Percentiles rank a stretch among this genome's conserved stretches.
Evolutionary conservation across 2,113 vertebrate species (phyloP).

Genomic region (Podarcis muralis): DNA sequence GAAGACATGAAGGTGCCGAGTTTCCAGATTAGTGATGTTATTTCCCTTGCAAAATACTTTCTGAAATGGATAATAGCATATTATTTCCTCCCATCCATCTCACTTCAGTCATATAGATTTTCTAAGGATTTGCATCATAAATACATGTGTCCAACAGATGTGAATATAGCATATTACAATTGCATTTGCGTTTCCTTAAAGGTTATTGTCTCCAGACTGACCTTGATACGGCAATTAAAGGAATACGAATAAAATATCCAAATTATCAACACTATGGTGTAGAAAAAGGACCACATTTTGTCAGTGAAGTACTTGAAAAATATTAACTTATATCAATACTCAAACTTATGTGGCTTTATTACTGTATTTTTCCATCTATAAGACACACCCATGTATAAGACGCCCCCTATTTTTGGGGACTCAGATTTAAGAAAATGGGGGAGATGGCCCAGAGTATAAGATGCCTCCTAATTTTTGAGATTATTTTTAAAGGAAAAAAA

Average conservation of each 20-base stretch:
- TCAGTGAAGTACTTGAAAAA: too few species aligned
- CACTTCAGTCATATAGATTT: slow-evolving; percentile 4
- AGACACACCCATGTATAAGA: too few species aligned
- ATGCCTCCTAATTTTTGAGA: too few species aligned
- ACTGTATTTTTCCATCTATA: too few species aligned
- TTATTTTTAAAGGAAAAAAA: too few species aligned
- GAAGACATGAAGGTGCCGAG: background rate
- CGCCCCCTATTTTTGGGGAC: too few species aligned
- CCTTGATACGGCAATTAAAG: background rate
- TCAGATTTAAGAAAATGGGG: too few species aligned
- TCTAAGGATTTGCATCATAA: slow-evolving; percentile 24
- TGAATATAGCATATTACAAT: slow-evolving; percentile 45
- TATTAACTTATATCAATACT: background rate
- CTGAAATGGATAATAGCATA: background rate
- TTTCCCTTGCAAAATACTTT: slow-evolving; percentile 18
- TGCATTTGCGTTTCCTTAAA: slow-evolving; percentile 40
- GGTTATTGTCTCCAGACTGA: background rate
- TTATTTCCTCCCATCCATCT: slow-evolving; percentile 25
- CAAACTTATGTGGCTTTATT: background rate
- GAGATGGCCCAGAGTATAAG: too few species aligned
- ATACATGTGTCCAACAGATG: slow-evolving; percentile 16
- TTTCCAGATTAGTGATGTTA: background rate
- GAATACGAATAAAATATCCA: background rate
- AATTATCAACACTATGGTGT: background rate
- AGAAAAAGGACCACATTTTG: background rate